These are phyloP conservation scores for Pluvialis apricaria DNA, from an alignment of 2,113 vertebrate species.

Conservation along the genomic window DNA sequence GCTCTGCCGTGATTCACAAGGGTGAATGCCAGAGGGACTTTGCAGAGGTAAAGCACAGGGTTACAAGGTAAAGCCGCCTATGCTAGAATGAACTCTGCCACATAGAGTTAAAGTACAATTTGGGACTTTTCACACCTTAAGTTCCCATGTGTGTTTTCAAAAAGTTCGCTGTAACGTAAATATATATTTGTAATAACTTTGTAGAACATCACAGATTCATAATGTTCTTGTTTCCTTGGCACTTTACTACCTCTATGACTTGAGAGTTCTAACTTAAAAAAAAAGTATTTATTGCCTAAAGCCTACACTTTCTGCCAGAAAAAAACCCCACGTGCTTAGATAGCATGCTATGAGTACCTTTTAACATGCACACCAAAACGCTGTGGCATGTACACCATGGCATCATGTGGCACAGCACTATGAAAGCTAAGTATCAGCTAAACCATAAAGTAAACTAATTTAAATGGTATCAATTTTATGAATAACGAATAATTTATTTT, in stretches of 20 bases:
- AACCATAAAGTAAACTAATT: background rate
- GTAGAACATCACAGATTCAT: background rate
- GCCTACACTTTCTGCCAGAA: background rate
- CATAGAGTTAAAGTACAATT: background rate
- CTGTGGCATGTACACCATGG: background rate
- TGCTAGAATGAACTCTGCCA: background rate
- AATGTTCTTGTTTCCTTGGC: background rate
- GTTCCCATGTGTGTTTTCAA: background rate
- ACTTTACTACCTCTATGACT: background rate
- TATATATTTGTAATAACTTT: background rate
- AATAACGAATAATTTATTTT: background rate
- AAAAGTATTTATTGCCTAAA: background rate
- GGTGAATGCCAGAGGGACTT: background rate
- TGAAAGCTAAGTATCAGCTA: background rate
- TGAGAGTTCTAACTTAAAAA: background rate
- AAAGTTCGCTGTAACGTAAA: background rate
- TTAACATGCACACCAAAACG: background rate
- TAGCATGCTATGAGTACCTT: background rate
- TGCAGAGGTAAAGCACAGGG: background rate
- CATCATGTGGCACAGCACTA: background rate
- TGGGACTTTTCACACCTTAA: background rate
- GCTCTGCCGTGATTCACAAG: background rate
- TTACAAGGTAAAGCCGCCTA: background rate
- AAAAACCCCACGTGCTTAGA: background rate
- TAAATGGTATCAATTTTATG: background rate